These are phyloP conservation scores for Patella pellucida DNA, from an alignment of 2,888 invertebrate genomes.

Conservation along the genomic window DNA sequence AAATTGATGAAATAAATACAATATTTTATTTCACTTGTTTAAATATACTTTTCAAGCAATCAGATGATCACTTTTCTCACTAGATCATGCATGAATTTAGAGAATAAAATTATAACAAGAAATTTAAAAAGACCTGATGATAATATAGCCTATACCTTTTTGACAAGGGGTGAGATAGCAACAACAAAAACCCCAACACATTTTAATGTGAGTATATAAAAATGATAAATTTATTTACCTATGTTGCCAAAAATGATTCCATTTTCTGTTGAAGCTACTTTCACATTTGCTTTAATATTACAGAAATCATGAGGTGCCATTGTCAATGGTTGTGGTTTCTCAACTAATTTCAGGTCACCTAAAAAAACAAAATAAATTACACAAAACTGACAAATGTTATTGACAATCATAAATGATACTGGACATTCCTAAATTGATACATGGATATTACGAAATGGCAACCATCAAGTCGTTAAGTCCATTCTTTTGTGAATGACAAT, in stretches of 20 bases:
- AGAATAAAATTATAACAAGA: too few relatives aligned
- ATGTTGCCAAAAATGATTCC: conserved; percentile 99
- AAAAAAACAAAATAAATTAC: conserved; percentile 2
- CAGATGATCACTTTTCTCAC: too few relatives aligned
- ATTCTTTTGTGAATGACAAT: conserved; percentile 5
- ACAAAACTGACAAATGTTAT: neutral
- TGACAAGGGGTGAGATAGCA: too few relatives aligned
- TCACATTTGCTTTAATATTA: conserved; percentile 97
- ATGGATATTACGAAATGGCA: conserved; percentile 20
- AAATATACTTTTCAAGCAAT: too few relatives aligned
- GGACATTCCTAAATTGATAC: conserved; percentile 17
- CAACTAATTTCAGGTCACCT: conserved; percentile 97
- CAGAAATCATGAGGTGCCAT: conserved; percentile 97
- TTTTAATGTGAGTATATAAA: too few relatives aligned
- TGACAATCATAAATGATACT: neutral
- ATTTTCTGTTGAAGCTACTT: conserved; percentile 98
- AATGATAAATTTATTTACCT: conserved; percentile 74
- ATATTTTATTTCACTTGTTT: too few relatives aligned
- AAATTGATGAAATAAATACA: too few relatives aligned
- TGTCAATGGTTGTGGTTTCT: conserved; percentile 95
- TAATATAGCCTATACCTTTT: too few relatives aligned
- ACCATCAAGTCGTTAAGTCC: conserved; percentile 10
- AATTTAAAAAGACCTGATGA: too few relatives aligned
- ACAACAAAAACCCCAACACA: too few relatives aligned
- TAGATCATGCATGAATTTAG: too few relatives aligned